These are phyloP conservation scores for Mactra quadrangularis DNA, from an alignment of 1,140 invertebrate species.

Conservation along the genomic window DNA sequence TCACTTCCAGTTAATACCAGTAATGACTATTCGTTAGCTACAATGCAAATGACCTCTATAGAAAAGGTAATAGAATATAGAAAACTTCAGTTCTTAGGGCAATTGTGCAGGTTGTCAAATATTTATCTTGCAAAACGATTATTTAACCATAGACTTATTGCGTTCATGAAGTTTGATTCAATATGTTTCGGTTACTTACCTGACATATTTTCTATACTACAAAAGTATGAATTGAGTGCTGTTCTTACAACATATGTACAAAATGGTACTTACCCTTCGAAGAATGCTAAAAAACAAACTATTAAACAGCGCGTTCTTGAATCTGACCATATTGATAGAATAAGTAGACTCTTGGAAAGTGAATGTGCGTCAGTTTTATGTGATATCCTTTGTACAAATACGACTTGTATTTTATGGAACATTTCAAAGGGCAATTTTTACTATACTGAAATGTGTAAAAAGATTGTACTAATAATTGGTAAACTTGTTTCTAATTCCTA, in stretches of 20 bases:
- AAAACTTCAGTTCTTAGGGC: slow-evolving; percentile 27
- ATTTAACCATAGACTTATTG: slow-evolving; percentile 15
- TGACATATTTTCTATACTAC: neutral
- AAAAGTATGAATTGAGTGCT: neutral
- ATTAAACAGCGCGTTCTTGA: neutral
- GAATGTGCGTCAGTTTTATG: no score
- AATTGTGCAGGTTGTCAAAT: neutral
- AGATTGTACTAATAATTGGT: no score
- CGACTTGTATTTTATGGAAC: no score
- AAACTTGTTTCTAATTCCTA: no score
- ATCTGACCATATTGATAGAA: no score
- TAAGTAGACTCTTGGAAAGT: no score
- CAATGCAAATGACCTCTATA: neutral
- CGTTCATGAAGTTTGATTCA: slow-evolving; percentile 1
- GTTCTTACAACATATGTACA: neutral
- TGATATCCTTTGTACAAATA: no score
- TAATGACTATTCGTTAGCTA: neutral
- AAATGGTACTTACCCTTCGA: neutral
- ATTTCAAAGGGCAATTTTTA: no score
- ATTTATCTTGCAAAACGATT: slow-evolving; percentile 7
- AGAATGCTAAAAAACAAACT: neutral
- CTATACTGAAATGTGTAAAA: no score
- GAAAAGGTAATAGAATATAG: slow-evolving; percentile 13
- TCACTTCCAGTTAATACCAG: neutral
- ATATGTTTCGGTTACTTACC: neutral